Evolutionary conservation across 1,140 invertebrate species (phyloP).

Genomic region (Aphis craccivora): DNA sequence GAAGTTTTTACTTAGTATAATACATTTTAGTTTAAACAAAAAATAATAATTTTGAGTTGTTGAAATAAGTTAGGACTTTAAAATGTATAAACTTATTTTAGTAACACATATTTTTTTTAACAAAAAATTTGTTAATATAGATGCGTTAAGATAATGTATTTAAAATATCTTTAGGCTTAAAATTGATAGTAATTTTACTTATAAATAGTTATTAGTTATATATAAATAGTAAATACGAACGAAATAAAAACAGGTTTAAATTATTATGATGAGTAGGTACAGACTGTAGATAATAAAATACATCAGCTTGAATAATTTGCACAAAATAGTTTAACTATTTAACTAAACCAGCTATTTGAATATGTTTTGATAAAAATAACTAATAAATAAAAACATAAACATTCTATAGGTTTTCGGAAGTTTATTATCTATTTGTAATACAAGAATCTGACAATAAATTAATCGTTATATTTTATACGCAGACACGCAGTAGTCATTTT

Average conservation of each 20-base stretch:
- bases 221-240: not conserved
- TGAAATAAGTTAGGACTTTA: not conserved
- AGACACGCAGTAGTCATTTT: not conserved
- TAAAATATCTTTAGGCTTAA: not conserved
- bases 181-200: not conserved
- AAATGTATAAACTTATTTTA: not conserved
- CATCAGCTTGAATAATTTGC: not conserved
- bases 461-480: not conserved
- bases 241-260: not conserved
- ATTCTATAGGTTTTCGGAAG: not conserved
- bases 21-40: not conserved
- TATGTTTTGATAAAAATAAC: not conserved
- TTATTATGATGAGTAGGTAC: not conserved
- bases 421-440: not conserved
- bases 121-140: not conserved
- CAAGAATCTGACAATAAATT: not conserved
- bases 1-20: not conserved
- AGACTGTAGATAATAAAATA: not conserved
- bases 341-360: not conserved
- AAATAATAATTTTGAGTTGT: not conserved
- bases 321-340: not conserved
- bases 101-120: not conserved
- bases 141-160: not conserved
- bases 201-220: conserved; percentile 4
- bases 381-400: not conserved